These are phyloP conservation scores for Epinotia ramella DNA, from an alignment of 2,888 invertebrate species.

Conservation along the genomic window DNA sequence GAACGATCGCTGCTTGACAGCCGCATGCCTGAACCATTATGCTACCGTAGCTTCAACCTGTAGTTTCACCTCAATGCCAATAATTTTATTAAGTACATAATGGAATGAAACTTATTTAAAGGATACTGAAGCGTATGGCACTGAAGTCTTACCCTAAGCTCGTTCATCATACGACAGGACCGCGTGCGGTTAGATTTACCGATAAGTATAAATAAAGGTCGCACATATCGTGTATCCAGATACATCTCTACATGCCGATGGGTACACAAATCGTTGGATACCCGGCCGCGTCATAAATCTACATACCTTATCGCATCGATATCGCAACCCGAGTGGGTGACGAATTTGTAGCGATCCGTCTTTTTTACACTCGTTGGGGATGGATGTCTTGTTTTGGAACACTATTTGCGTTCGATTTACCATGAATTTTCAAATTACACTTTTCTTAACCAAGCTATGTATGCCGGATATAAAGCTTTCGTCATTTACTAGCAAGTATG, in stretches of 20 bases:
- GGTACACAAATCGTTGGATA: slow-evolving; percentile 21
- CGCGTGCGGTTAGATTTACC: slow-evolving; percentile 65
- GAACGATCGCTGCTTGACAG: no score
- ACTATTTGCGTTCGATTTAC: background rate
- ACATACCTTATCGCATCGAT: slow-evolving; percentile 70
- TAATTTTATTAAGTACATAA: no score
- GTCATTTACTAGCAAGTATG: no score
- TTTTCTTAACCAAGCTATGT: no score
- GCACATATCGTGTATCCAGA: slow-evolving; percentile 52
- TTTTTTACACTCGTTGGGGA: background rate
- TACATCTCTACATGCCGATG: slow-evolving; percentile 21
- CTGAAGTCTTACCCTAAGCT: slow-evolving; percentile 46
- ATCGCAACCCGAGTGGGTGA: slow-evolving; percentile 66
- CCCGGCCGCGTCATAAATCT: slow-evolving; percentile 71
- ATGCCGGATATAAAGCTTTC: no score
- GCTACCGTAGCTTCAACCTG: no score
- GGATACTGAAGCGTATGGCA: slow-evolving; percentile 22
- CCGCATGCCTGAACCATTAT: no score
- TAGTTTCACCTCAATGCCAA: no score
- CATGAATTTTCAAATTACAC: no score
- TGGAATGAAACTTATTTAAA: background rate
- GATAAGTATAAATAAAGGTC: slow-evolving; percentile 65
- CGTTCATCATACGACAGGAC: slow-evolving; percentile 54
- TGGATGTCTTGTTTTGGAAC: slow-evolving; percentile 22
- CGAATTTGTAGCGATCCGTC: slow-evolving; percentile 58